A percentile compares a stretch with the other conserved stretches of the same genome.
These are phyloP conservation scores for Yponomeuta sedellus DNA, from an alignment of 2,888 invertebrate genomes.

Conservation along the genomic window DNA sequence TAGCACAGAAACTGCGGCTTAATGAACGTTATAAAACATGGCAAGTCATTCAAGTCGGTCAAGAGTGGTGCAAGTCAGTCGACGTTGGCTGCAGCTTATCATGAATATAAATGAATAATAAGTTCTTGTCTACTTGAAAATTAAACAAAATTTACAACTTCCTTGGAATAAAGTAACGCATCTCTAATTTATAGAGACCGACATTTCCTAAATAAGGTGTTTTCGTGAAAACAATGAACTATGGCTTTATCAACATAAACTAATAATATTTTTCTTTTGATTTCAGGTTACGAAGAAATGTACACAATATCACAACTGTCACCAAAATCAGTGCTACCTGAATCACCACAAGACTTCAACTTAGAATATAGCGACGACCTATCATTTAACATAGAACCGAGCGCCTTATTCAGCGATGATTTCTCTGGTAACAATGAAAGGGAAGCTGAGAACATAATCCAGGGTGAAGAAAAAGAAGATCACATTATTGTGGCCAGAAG, in stretches of 20 bases:
- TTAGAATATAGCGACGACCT: slow-evolving; percentile 40
- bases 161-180: no score
- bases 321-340: slow-evolving; percentile 76
- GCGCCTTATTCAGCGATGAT: slow-evolving; percentile 40
- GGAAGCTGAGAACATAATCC: slow-evolving; percentile 27
- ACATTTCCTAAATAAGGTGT: no score
- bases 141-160: no score
- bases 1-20: no score
- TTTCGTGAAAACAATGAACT: no score
- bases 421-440: slow-evolving; percentile 29
- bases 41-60: no score
- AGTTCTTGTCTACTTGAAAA: no score
- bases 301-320: slow-evolving; percentile 82
- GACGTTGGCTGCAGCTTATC: no score
- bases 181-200: no score
- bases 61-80: no score
- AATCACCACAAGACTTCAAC: slow-evolving; percentile 32
- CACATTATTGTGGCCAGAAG: slow-evolving; percentile 72
- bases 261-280: slow-evolving; percentile 20
- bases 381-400: slow-evolving; percentile 62
- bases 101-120: no score
- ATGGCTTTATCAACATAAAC: neutral
- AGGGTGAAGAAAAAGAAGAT: slow-evolving; percentile 42
- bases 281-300: slow-evolving; percentile 74
- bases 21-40: no score